Base-by-base conservation (phyloP, 2,888 invertebrate genomes). In the Lomographa bimaculata region DNA sequence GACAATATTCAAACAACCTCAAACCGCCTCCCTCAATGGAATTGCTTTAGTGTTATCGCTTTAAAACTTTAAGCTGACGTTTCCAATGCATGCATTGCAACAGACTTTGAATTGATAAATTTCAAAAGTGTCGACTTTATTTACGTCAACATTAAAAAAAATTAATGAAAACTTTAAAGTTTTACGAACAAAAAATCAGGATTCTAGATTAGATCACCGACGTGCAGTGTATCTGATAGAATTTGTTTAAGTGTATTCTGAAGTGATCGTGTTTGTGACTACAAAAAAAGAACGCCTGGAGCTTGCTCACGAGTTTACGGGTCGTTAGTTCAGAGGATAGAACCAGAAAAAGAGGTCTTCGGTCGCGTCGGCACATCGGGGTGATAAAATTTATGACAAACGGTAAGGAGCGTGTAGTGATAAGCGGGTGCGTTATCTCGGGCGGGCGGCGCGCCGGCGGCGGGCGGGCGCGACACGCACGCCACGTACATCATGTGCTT, bases 301-400 rank as follows among this genome's bases (percentile, higher is more conserved):
- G 70, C 66, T 71, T 68, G 68, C 69, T 76, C 73, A 69, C 79
- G 64, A 83, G 73, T 84, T 85, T 67, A 80, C 84, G 80, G 80
- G 79, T 84, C 84, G 79, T 85, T 86, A 81, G 79, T 69, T 80
- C 74, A 57, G 60, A 60, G 70, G 67, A 79, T 74, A 65, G 66
- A 72, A 76, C 60, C 63, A 58, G 66, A 78, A 73, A 75, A 77
- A 68, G 69, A 77, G 69, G 69, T 71, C 71, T 73, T 75, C 71
- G 70, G 62, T 69, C 63, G 72, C 71, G 71, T 79, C 73, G 77
- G 80, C 66, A 81, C 84, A 81, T 80, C 76, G 81, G 70, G 71
- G 81, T 80, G 87, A 83, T 81, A 84, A 78, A 80, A 85, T 87
- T 86, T 83, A 85, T 84, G 83, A 86, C 75, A 73, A 79, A 85